These are phyloP conservation scores for Cervus canadensis DNA, from an alignment of 2,113 vertebrate species.

Conservation along the genomic window DNA sequence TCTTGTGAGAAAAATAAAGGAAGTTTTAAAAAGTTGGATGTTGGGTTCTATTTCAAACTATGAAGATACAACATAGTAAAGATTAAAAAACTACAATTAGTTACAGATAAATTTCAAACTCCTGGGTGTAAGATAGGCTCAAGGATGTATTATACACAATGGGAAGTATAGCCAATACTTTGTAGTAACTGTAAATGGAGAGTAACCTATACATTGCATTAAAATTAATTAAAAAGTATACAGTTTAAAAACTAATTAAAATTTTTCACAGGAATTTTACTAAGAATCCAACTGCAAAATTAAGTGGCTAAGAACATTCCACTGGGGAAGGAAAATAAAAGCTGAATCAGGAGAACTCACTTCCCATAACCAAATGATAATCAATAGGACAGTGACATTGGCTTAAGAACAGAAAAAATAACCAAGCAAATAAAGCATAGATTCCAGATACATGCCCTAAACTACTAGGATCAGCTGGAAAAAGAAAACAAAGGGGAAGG, in stretches of 20 bases:
- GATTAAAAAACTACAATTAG: not conserved
- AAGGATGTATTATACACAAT: not conserved
- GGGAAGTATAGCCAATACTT: not conserved
- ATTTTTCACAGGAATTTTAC: not conserved
- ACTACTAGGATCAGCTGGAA: not conserved
- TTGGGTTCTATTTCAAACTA: not conserved
- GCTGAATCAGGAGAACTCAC: not conserved
- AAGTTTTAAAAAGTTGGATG: not conserved
- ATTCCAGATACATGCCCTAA: not conserved
- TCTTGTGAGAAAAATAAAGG: not conserved
- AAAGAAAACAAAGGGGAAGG: not conserved
- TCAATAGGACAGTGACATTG: not conserved
- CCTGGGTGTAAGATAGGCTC: not conserved
- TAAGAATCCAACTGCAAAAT: not conserved
- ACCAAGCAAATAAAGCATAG: not conserved
- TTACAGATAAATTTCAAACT: not conserved
- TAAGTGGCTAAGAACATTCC: not conserved
- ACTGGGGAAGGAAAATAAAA: not conserved
- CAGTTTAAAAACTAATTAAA: not conserved
- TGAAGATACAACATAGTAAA: not conserved
- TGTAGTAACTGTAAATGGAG: not conserved
- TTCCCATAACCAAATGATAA: not conserved
- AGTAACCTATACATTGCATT: not conserved
- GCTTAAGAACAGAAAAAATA: not conserved
- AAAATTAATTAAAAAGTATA: not conserved